These are phyloP conservation scores for Cynaeus angustus DNA, from an alignment of 2,888 invertebrate species.

Conservation along the genomic window DNA sequence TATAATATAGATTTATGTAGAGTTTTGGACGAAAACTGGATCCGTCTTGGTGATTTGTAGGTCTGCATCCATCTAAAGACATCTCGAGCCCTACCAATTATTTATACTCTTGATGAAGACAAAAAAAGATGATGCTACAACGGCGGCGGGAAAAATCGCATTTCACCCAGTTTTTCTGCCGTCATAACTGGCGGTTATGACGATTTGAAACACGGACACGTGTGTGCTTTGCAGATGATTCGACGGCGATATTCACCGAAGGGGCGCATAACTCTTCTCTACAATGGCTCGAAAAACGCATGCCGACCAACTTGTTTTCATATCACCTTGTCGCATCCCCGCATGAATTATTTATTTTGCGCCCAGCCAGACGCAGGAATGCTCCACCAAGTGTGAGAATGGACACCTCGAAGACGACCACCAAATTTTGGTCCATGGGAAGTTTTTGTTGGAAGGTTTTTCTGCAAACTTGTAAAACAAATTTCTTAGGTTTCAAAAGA, in stretches of 20 bases:
- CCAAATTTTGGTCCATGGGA: conserved; percentile 40
- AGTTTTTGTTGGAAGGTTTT: conserved; percentile 1
- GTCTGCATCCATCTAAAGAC: conserved; percentile 53
- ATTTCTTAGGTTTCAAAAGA: too few relatives aligned
- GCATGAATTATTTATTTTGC: conserved; percentile 69
- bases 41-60: conserved; percentile 67
- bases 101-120: conserved; percentile 31
- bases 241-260: conserved; percentile 66
- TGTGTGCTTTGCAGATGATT: conserved; percentile 65
- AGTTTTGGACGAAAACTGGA: conserved; percentile 68
- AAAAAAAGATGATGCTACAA: conserved; percentile 8
- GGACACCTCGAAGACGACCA: conserved; percentile 61
- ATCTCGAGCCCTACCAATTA: conserved; percentile 30
- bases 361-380: conserved; percentile 61
- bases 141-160: conserved; percentile 8
- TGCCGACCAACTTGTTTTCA: conserved; percentile 69
- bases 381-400: conserved; percentile 60
- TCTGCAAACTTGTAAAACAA: too few relatives aligned
- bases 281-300: conserved; percentile 69
- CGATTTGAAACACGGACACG: conserved; percentile 67
- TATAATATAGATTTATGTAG: conserved; percentile 71
- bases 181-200: conserved; percentile 63
- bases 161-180: conserved; percentile 22
- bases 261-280: conserved; percentile 69
- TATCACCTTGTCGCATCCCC: conserved; percentile 67